Conservation (phyloP, 2,888 invertebrate genomes). For the Dyspetes luteomarginatus region DNA sequence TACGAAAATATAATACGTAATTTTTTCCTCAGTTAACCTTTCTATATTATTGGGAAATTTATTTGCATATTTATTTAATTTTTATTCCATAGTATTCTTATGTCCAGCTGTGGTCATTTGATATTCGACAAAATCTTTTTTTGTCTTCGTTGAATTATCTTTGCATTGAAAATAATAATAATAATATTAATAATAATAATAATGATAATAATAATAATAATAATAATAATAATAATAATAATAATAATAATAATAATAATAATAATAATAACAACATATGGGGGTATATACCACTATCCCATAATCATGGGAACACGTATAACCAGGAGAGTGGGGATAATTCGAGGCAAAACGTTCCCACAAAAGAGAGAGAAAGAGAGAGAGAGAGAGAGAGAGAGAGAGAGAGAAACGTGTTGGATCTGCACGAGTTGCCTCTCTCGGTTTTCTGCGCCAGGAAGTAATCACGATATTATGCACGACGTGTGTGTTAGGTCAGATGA, state of each 20-base stretch:
- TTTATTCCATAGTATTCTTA: too few species aligned
- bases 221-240: conserved; percentile 5
- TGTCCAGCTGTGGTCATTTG: too few species aligned
- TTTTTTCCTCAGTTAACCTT: too few species aligned
- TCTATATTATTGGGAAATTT: too few species aligned
- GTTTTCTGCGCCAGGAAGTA: conserved; percentile 52
- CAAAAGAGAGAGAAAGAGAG: neutral
- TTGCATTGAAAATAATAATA: neutral
- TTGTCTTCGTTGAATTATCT: too few species aligned
- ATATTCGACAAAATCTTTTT: too few species aligned
- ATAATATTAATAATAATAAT: neutral
- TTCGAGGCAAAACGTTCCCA: neutral
- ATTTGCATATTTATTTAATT: too few species aligned
- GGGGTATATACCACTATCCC: neutral
- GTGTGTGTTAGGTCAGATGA: conserved; percentile 39
- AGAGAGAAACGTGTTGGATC: neutral
- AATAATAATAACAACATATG: conserved; percentile 7
- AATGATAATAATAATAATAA: neutral
- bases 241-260: conserved; percentile 12
- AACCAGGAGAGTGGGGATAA: neutral
- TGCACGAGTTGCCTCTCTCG: neutral
- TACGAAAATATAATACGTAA: too few species aligned
- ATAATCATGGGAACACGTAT: conserved; percentile 10
- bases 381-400: conserved; percentile 8
- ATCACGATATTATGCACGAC: conserved; percentile 30